A percentile compares a stretch with the other conserved stretches of the same genome.
Conservation (phyloP, 2,797 vertebrate genomes). For the Hydrocynus forskahlii region DNA sequence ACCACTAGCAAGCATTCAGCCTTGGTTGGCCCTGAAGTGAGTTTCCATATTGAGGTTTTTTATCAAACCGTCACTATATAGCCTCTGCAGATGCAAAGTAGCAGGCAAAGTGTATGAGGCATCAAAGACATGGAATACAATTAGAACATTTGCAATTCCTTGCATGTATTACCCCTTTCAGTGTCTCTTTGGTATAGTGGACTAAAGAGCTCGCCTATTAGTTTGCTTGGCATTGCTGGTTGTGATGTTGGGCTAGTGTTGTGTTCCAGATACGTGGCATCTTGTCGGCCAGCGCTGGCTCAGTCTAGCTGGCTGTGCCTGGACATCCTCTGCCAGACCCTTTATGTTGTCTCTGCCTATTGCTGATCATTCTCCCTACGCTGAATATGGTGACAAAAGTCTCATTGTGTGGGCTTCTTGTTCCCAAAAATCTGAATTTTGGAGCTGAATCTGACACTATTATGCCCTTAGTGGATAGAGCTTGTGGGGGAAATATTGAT, state of each 20-base stretch:
- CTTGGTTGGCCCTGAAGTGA: neutral
- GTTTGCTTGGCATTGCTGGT: slow-evolving; percentile 29
- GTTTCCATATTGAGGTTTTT: neutral
- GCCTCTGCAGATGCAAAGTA: slow-evolving; percentile 21
- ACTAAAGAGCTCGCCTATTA: slow-evolving; percentile 5
- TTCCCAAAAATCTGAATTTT: slow-evolving; percentile 22
- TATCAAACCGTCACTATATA: neutral
- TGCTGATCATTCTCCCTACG: slow-evolving; percentile 36
- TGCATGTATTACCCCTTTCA: slow-evolving; percentile 37
- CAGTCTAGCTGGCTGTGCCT: neutral
- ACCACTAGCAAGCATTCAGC: neutral
- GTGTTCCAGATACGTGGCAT: neutral
- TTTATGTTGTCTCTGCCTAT: slow-evolving; percentile 34
- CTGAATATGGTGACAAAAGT: slow-evolving; percentile 37
- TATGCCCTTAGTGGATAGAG: slow-evolving; percentile 35
- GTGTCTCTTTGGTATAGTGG: slow-evolving; percentile 24
- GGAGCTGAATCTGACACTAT: slow-evolving; percentile 27
- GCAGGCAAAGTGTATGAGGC: slow-evolving; percentile 17
- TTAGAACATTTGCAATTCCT: slow-evolving; percentile 41
- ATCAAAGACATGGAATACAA: slow-evolving; percentile 17
- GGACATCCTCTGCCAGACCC: slow-evolving; percentile 36
- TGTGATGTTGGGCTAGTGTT: slow-evolving; percentile 10
- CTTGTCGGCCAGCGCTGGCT: neutral
- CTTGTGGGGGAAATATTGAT: slow-evolving; percentile 21
- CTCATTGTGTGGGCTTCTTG: slow-evolving; percentile 38